Conservation (phyloP, 2,888 invertebrate genomes). For the Pristionchus mayeri region DNA sequence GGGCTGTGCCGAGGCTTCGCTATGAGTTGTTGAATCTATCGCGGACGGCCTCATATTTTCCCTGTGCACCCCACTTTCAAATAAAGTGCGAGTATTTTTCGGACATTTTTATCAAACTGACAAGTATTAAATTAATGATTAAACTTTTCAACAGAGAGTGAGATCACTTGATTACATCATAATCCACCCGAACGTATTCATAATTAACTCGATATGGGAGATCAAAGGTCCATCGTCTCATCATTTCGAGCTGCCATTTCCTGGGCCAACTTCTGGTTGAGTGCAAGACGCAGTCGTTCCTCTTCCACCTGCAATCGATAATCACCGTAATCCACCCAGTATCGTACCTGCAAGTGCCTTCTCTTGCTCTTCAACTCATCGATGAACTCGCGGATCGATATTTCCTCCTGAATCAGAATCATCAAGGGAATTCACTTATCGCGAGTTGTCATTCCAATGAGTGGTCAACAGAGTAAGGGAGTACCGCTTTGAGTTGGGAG, state of each 20-base stretch:
- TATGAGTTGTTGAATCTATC: too few relatives aligned
- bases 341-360: neutral
- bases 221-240: neutral
- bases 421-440: too few relatives aligned
- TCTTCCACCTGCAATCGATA: conserved; percentile 14
- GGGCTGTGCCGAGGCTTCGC: too few relatives aligned
- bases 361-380: conserved; percentile 11
- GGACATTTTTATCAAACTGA: too few relatives aligned
- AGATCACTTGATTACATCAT: neutral
- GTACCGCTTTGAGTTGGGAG: conserved; percentile 1
- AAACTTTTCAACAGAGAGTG: neutral
- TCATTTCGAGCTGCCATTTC: neutral
- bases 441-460: too few relatives aligned
- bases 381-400: conserved; percentile 1
- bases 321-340: neutral
- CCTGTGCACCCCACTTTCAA: conserved; percentile 8
- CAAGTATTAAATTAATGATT: too few relatives aligned
- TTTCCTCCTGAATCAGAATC: neutral
- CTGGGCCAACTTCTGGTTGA: conserved; percentile 5
- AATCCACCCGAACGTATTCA: neutral
- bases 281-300: neutral
- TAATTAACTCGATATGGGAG: neutral
- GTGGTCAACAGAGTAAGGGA: too few relatives aligned
- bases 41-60: too few relatives aligned
- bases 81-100: conserved; percentile 28